Evolutionary conservation across 2,797 vertebrate genomes (phyloP).

Genomic region (Rhadinocentrus ornatus): DNA sequence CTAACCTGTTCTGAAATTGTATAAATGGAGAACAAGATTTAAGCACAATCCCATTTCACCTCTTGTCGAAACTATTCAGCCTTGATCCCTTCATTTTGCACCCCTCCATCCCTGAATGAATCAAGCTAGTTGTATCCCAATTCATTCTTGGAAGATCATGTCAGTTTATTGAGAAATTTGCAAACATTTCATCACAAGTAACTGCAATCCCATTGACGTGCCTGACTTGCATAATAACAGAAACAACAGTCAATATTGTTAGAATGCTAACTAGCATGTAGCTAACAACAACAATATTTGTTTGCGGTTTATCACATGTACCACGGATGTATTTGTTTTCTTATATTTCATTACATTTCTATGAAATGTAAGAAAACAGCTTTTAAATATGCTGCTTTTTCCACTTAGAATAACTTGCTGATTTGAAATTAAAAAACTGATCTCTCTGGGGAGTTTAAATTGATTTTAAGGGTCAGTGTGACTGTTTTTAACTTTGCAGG

Average conservation of each 20-base stretch:
- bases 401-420: background rate
- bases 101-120: background rate
- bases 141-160: background rate
- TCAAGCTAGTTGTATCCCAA: background rate
- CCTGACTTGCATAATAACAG: background rate
- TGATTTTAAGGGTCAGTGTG: too few species aligned
- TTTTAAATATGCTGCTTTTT: too few species aligned
- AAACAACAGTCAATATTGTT: background rate
- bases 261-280: background rate
- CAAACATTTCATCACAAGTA: background rate
- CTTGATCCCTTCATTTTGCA: background rate
- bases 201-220: background rate
- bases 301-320: too few species aligned
- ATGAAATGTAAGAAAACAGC: too few species aligned
- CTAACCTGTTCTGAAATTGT: slow-evolving; percentile 21
- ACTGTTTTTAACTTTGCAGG: too few species aligned
- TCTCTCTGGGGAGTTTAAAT: too few species aligned
- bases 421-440: too few species aligned
- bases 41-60: background rate
- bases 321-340: too few species aligned
- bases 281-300: background rate
- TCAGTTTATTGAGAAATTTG: background rate
- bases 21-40: slow-evolving; percentile 37
- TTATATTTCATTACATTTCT: too few species aligned
- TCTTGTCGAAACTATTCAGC: background rate